Percentiles rank a stretch among this genome's conserved stretches.
Evolutionary conservation across 2,797 vertebrate species (phyloP).

Genomic region (Macropodus opercularis): DNA sequence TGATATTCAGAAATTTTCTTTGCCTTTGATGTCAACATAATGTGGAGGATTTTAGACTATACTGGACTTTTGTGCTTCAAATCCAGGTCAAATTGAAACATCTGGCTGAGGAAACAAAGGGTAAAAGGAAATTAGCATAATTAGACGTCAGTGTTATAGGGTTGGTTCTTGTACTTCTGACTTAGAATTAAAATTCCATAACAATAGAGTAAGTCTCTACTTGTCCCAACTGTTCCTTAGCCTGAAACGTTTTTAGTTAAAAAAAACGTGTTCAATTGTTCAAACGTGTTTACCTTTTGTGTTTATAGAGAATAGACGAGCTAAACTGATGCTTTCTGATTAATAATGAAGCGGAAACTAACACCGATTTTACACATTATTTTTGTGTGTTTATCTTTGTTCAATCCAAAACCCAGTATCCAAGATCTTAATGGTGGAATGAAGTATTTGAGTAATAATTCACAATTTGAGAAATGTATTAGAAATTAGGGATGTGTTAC

Average conservation of each 20-base stretch:
- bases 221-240: constrained; percentile 7
- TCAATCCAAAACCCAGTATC: neutral
- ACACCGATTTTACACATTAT: no score
- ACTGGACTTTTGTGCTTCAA: constrained; percentile 13
- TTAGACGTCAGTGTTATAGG: constrained; percentile 32
- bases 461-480: neutral
- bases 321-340: no score
- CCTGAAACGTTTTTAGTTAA: constrained; percentile 21
- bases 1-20: constrained; percentile 31
- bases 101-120: constrained; percentile 29
- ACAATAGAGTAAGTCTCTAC: constrained; percentile 12
- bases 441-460: neutral
- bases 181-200: constrained; percentile 5
- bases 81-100: constrained; percentile 38
- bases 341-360: neutral
- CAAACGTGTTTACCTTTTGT: constrained; percentile 31
- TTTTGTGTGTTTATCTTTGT: no score
- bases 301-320: constrained; percentile 12
- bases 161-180: constrained; percentile 29
- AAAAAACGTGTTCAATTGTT: constrained; percentile 7
- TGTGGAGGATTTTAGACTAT: constrained; percentile 11
- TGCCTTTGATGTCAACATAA: constrained; percentile 11
- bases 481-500: neutral
- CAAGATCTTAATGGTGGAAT: neutral
- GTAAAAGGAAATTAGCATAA: constrained; percentile 42